phyloP scores from a whole-genome alignment of 2,797 vertebrate genomes.

The Cuculus canorus region DNA sequence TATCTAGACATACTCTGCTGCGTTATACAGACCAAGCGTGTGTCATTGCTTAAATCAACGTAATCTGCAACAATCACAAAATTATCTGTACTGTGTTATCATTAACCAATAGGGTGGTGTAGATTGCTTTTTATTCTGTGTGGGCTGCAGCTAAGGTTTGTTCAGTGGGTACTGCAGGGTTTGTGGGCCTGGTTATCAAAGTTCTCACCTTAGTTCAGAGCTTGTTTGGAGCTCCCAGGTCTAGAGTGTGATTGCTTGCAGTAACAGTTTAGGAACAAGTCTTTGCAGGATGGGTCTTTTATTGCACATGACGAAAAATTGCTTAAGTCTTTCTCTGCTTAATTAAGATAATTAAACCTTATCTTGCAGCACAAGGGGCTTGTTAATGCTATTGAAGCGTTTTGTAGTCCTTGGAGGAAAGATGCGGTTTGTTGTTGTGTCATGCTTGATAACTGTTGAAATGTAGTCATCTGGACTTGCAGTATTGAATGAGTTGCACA shows the following conservation, averaged over 20 bases:
- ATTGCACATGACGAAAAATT: background rate
- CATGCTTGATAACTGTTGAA: background rate
- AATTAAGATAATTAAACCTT: conserved; percentile 60
- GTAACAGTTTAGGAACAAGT: conserved; percentile 15
- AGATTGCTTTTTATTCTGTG: background rate
- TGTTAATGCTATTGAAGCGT: conserved; percentile 45
- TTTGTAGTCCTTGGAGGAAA: conserved; percentile 36
- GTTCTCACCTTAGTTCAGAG: background rate
- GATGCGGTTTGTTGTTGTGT: background rate
- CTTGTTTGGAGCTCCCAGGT: background rate
- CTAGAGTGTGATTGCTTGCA: background rate
- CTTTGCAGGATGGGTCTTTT: conserved; percentile 49
- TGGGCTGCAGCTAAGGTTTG: background rate
- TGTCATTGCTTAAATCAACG: background rate
- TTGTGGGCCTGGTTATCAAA: background rate
- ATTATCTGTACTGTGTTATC: background rate
- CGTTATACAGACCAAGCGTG: background rate
- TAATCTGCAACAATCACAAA: background rate
- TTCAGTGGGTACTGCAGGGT: background rate
- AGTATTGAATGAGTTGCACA: background rate
- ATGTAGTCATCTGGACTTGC: background rate
- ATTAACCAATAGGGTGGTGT: background rate
- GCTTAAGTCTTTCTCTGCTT: conserved; percentile 28
- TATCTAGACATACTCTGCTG: rapidly evolving
- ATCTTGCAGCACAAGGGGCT: conserved; percentile 44